Conservation (phyloP, 2,888 invertebrate species). For the Hololepta plana region DNA sequence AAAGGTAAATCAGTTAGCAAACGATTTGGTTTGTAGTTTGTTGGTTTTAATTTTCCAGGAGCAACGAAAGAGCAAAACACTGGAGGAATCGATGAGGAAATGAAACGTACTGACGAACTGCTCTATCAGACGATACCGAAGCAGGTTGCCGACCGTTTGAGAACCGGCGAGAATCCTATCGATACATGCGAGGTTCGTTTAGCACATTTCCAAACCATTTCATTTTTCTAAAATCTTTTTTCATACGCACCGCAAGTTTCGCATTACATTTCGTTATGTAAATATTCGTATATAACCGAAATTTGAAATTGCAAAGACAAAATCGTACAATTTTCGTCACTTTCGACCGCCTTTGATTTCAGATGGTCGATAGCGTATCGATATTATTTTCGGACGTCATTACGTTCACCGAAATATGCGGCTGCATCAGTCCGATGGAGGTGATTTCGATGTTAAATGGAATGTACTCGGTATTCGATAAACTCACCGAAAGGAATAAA, state of each 20-base stretch:
- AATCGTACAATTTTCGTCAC: too few species aligned
- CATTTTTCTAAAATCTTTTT: background rate
- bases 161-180: conserved; percentile 89
- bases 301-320: too few species aligned
- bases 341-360: conserved; percentile 17
- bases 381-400: conserved; percentile 96
- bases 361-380: conserved; percentile 94
- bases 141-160: conserved; percentile 82
- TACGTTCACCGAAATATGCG: conserved; percentile 94
- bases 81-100: conserved; percentile 93
- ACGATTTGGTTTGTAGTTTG: background rate
- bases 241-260: too few species aligned
- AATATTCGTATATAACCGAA: too few species aligned
- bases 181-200: conserved; percentile 81
- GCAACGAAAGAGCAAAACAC: conserved; percentile 87
- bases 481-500: conserved; percentile 75
- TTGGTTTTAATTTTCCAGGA: conserved; percentile 41
- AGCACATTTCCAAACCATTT: conserved; percentile 1
- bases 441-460: conserved; percentile 95
- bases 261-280: too few species aligned
- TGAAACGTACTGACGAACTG: conserved; percentile 87
- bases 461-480: conserved; percentile 96
- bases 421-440: conserved; percentile 89
- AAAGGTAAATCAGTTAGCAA: conserved; percentile 41
- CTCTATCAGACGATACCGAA: conserved; percentile 99